Evolutionary conservation across 2,113 vertebrate species (phyloP), one percentile per base, ranked within the genome.

Genomic region (Platycercus adscitus): DNA sequence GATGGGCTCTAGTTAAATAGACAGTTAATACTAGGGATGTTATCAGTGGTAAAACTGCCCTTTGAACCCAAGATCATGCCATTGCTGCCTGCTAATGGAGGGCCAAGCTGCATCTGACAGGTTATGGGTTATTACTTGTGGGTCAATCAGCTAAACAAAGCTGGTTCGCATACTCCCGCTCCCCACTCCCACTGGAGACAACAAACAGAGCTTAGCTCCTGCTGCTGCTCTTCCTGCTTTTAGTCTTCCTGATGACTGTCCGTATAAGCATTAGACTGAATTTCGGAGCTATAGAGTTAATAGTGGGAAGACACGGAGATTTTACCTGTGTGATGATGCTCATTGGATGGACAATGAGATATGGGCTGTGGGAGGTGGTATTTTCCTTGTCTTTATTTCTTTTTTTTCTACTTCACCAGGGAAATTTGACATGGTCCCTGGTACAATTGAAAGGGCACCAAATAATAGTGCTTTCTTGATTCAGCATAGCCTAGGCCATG

Each of bases 81-180:
- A 13, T 9, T 66, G n/a, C 44, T 90, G 23, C 20, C 21, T 70
- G 75, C 7, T 56, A 65, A 4, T 0, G 5, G 41, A 83, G 49
- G 33, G 49, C 4, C 13, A 83, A 53, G 28, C 6, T 65, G 37
- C 29, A 24, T 43, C 17, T 4, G 10, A 4, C 17, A 24, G 49
- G 11, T 13, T 60, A 2, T 11, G 14, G 44, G 47, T 3, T 24
- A 2, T 29, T 14, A 35, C 49, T 2, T 1, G 52, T 53, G 60
- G 50, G 46, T 35, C 0, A 0, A 25, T 10, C 31, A 31, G 20
- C 14, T 13, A 20, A 29, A 44, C 0, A 7, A 53, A 24, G 28
- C 24, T 37, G 43, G 6, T 64, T 81, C 70, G 13, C 0, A 0
- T 6, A 9, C 5, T 70, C 17, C n/a, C 11, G 11, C 5, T 66